Evolutionary conservation across 1,140 invertebrate species (phyloP).

Genomic region (Heterodera carotae): DNA sequence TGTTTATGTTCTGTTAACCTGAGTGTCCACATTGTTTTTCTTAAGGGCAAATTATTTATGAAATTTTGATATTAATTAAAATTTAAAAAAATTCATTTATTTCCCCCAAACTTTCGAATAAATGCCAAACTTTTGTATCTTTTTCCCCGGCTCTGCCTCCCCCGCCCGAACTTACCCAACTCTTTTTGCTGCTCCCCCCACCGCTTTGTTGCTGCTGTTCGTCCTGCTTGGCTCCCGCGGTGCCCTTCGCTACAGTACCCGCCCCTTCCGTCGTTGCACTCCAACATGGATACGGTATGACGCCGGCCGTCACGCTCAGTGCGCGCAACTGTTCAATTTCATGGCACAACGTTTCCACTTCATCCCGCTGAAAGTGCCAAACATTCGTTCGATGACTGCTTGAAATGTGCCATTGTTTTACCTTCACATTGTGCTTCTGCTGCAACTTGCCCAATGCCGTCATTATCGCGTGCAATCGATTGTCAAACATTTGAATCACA

Average conservation of each 20-base stretch:
- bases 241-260: background rate
- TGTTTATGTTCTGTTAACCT: slow-evolving; percentile 26
- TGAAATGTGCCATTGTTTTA: slow-evolving; percentile 1
- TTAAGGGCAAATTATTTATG: slow-evolving; percentile 29
- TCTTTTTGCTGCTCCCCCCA: slow-evolving; percentile 34
- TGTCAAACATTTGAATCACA: slow-evolving; percentile 45
- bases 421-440: slow-evolving; percentile 45
- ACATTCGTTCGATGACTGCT: no score
- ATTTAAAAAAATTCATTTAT: no score
- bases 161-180: slow-evolving; percentile 52
- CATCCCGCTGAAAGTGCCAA: slow-evolving; percentile 33
- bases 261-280: slow-evolving; percentile 19
- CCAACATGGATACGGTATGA: slow-evolving; percentile 13
- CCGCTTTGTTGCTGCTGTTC: slow-evolving; percentile 9
- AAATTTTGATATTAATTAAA: no score
- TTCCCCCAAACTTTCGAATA: background rate
- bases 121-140: slow-evolving; percentile 50
- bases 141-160: no score
- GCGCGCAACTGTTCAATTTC: slow-evolving; percentile 51
- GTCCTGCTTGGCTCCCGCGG: slow-evolving; percentile 6
- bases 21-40: slow-evolving; percentile 47
- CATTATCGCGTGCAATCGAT: slow-evolving; percentile 42
- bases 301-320: slow-evolving; percentile 39
- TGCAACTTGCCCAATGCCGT: slow-evolving; percentile 44
- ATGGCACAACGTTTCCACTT: slow-evolving; percentile 41